Evolutionary conservation across 2,797 vertebrate genomes (phyloP).

Genomic region (Florisuga fusca): DNA sequence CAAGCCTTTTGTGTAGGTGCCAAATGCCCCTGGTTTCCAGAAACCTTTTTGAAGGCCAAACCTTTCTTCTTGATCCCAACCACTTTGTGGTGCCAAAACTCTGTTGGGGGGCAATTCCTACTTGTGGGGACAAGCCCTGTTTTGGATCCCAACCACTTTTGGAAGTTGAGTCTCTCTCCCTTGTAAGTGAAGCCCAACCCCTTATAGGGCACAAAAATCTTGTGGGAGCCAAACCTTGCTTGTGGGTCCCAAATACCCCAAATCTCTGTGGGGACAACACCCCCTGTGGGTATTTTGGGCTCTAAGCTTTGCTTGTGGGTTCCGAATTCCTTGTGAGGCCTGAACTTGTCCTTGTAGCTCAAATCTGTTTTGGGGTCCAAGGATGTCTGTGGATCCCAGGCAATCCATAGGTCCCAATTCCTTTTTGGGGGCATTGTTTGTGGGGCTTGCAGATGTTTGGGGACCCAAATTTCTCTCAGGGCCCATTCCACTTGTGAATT

Average conservation of each 20-base stretch:
- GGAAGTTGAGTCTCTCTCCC: not conserved
- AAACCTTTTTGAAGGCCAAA: not conserved
- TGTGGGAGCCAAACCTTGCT: not conserved
- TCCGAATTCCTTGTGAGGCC: not conserved
- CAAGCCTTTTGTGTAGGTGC: not conserved
- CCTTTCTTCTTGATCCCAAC: not conserved
- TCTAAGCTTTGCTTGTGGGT: not conserved
- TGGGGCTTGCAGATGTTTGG: not conserved
- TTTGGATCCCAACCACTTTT: not conserved
- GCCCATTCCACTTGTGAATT: not conserved
- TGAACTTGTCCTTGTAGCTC: not conserved
- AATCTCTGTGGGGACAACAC: not conserved
- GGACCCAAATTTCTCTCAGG: not conserved
- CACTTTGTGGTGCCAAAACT: not conserved
- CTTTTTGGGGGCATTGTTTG: not conserved
- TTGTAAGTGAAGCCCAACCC: not conserved
- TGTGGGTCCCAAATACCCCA: not conserved
- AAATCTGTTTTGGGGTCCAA: not conserved
- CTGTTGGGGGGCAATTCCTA: not conserved
- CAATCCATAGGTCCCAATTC: too few species aligned
- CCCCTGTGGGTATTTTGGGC: too few species aligned
- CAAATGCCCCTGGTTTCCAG: not conserved
- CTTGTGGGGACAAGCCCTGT: not conserved
- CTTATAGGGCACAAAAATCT: not conserved
- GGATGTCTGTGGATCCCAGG: not conserved